Evolutionary conservation across 2,797 vertebrate genomes (phyloP), one percentile per base, ranked within the genome.

Genomic region (Urophycis tenuis): DNA sequence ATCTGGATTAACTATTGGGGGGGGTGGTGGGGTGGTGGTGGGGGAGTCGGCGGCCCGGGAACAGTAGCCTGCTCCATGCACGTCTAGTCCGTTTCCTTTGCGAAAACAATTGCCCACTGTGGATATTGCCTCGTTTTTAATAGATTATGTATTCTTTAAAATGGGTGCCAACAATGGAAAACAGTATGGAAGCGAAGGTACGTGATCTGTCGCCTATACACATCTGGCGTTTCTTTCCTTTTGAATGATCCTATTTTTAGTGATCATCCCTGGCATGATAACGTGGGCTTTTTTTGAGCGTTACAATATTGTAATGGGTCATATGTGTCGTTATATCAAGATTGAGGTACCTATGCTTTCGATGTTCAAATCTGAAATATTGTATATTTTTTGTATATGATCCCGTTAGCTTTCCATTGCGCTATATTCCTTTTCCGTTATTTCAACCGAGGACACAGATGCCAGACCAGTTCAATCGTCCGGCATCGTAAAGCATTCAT

Each of bases 131-230:
- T 78, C 45, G n/a, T 70, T 71, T 79, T 83, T 86, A 82, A 85
- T 91, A 93, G 94, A 95, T 95, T 94, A 96, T 98, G 96, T 95
- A 92, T 94, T 89, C 93, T 89, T 87, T 95, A 93, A 93, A 92
- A 99, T 99, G 97, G 97, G 97, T 88, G 96, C 96, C 87, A 97
- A 97, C 95, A 97, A 97, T 95, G 96, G 96, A 92, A 99, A 98
- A 91, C 95, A 93, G 91, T 96, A 94, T 89, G 96, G 95, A 92
- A 98, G 96, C 88, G 97, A 99, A 92, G 97, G 97, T 98, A 92
- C 95, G 96, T 93, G 81, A 17, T 71, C 29, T 22, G 29, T 53
- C 19, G 17, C 19, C 75, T 76, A n/a, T n/a, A 53, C 74, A 69
- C 1, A 71, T 49, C 73, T 45, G 73, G 17, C 41, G n/a, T 31